phyloP scores from a whole-genome alignment of 2,888 invertebrate species.

The Euspilapteryx auroguttella region DNA sequence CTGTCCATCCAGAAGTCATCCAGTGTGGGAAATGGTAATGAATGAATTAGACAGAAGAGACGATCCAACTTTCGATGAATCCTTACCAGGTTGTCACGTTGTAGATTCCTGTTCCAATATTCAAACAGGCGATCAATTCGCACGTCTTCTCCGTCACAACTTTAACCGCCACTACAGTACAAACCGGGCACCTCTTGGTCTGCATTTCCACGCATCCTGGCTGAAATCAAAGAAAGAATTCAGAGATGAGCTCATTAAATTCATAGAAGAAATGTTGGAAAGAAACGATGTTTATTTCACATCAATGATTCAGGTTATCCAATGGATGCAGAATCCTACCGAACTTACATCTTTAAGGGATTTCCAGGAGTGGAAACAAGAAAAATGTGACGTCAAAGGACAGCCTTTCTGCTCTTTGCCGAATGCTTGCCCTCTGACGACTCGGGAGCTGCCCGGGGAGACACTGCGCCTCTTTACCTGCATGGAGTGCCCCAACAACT shows the following conservation, averaged over 20 bases:
- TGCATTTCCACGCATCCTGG: conserved; percentile 95
- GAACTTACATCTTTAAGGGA: conserved; percentile 84
- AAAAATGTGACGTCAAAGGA: conserved; percentile 92
- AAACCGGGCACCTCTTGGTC: conserved; percentile 90
- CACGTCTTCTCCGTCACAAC: conserved; percentile 86
- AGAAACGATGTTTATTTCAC: conserved; percentile 92
- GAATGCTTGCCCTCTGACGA: conserved; percentile 87
- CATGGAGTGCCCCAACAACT: conserved; percentile 95
- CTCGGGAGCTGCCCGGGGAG: conserved; percentile 89
- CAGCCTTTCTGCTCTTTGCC: conserved; percentile 91
- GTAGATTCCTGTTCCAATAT: conserved; percentile 94
- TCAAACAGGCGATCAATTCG: conserved; percentile 89
- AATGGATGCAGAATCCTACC: conserved; percentile 96
- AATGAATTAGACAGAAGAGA: conserved; percentile 92
- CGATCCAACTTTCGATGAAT: conserved; percentile 92
- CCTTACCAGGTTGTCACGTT: conserved; percentile 91
- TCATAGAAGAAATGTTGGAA: conserved; percentile 89
- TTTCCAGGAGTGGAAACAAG: conserved; percentile 91
- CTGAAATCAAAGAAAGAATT: conserved; percentile 92
- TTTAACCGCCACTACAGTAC: conserved; percentile 92
- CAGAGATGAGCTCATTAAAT: conserved; percentile 87
- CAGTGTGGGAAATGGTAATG: conserved; percentile 97
- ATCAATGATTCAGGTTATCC: conserved; percentile 87
- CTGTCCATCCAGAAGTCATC: conserved; percentile 87
- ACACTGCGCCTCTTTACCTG: conserved; percentile 91